These are phyloP conservation scores for Melanotaenia boesemani DNA, from an alignment of 2,797 vertebrate species.

Conservation along the genomic window DNA sequence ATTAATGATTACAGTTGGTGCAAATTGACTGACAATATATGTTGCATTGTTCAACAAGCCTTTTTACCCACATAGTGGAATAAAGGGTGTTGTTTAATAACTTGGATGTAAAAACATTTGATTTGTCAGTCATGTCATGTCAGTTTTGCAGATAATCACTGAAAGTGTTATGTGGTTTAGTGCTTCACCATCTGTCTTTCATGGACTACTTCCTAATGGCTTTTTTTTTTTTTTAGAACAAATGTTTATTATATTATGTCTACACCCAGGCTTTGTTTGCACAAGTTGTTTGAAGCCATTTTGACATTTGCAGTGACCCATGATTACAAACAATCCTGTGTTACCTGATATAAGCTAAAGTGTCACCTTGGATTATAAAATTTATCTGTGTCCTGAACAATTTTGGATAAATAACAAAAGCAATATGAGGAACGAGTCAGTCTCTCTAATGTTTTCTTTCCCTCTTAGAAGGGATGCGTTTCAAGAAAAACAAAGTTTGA, in stretches of 20 bases:
- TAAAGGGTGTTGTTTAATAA: background rate
- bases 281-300: slow-evolving; percentile 13
- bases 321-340: slow-evolving; percentile 8
- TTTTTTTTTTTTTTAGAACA: slow-evolving; percentile 26
- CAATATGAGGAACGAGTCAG: background rate
- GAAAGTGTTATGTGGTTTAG: background rate
- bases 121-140: too few species aligned
- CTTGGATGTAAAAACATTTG: background rate
- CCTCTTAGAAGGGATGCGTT: too few species aligned
- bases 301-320: slow-evolving; percentile 26
- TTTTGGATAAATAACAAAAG: background rate
- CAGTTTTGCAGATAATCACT: background rate
- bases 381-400: background rate
- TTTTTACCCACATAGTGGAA: background rate
- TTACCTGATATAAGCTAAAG: slow-evolving; percentile 11
- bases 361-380: background rate
- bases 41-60: too few species aligned
- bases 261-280: slow-evolving; percentile 36
- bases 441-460: background rate
- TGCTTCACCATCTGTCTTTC: background rate
- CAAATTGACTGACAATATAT: background rate
- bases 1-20: slow-evolving; percentile 5
- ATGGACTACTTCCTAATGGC: slow-evolving; percentile 14
- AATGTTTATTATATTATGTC: slow-evolving; percentile 31
- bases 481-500: too few species aligned